Conservation (phyloP, 2,113 vertebrate species). For the Romanogobio albipinnatus region DNA sequence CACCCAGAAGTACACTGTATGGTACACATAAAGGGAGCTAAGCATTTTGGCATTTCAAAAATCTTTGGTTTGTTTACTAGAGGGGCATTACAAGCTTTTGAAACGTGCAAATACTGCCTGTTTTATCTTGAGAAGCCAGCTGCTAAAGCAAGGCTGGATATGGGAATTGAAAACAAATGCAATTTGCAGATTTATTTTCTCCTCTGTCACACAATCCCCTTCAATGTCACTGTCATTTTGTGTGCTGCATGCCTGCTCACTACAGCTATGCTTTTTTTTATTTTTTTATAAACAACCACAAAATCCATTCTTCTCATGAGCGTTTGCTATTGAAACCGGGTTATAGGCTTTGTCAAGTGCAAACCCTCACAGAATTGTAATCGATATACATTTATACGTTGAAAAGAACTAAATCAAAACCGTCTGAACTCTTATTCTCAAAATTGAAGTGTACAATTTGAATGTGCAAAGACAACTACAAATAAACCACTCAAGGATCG, state of each 20-base stretch:
- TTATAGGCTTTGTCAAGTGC: constrained; percentile 4
- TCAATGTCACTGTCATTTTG: constrained; percentile 43
- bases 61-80: constrained; percentile 37
- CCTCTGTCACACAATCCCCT: constrained; percentile 45
- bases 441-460: neutral
- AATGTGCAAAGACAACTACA: neutral
- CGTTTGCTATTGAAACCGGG: neutral
- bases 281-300: constrained; percentile 20
- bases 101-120: constrained; percentile 45
- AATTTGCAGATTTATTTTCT: constrained; percentile 53
- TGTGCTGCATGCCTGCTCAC: neutral
- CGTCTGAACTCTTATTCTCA: neutral
- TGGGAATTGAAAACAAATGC: constrained; percentile 56
- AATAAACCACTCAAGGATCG: neutral
- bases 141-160: constrained; percentile 38
- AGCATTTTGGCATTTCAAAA: constrained; percentile 8
- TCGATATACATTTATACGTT: neutral
- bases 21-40: neutral
- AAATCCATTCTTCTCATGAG: constrained; percentile 24
- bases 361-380: constrained; percentile 7
- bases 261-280: neutral
- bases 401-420: neutral
- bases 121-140: constrained; percentile 57
- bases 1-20: too few relatives aligned
- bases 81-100: constrained; percentile 38